Evolutionary conservation across 1,140 invertebrate species (phyloP).

Genomic region (Ceratina japonica): DNA sequence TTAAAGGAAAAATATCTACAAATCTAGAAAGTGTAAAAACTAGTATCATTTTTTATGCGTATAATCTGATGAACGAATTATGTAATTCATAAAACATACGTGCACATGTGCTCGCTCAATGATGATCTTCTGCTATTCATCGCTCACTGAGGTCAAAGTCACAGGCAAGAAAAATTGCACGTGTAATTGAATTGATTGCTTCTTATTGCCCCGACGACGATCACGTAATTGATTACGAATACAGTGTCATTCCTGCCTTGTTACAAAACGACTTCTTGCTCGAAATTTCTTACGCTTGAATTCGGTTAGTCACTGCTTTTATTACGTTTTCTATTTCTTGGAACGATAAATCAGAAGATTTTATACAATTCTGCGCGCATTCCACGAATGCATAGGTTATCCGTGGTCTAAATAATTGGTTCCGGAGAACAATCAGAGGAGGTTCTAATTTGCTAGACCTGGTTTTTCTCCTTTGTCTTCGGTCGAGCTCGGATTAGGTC

Average conservation of each 20-base stretch:
- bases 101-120: neutral
- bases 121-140: neutral
- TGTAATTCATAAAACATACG: neutral
- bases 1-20: neutral
- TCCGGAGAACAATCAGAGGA: neutral
- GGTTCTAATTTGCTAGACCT: neutral
- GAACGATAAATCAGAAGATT: no score
- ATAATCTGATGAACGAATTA: no score
- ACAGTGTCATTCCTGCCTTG: neutral
- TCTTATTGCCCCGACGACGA: neutral
- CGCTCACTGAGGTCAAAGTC: neutral
- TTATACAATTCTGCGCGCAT: no score
- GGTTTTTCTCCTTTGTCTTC: neutral
- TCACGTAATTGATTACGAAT: slow-evolving; percentile 1
- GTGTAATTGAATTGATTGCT: neutral
- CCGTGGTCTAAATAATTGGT: neutral
- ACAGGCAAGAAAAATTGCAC: neutral
- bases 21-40: no score
- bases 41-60: no score
- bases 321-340: no score
- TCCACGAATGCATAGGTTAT: no score
- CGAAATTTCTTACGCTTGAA: no score
- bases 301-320: no score
- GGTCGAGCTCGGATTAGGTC: neutral
- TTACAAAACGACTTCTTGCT: no score